Base-by-base conservation (phyloP, 2,113 vertebrate genomes). In the Tautogolabrus adspersus region DNA sequence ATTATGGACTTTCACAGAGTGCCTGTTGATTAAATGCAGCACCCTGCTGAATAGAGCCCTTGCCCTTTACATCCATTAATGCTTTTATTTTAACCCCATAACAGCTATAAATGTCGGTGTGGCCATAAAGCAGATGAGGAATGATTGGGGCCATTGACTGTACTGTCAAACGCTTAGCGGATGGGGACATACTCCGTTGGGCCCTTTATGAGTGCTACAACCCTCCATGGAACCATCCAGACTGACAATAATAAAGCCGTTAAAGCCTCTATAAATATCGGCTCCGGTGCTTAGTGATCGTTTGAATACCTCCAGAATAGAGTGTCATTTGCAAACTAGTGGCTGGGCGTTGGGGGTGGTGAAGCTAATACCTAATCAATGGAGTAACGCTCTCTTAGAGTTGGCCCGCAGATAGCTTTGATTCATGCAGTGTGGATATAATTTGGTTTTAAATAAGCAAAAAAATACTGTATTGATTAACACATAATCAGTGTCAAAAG, bases 181-280 rank as follows among this genome's bases (percentile, higher is more conserved):
- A 79, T 81, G 70, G 80, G 61, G 87, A 91, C 87, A 68, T 42
- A 90, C 87, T 86, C 85, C 26, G 71, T 77, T 37, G 63, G 84
- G 84, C 80, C 70, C 77, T 89, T 91, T 92, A 91, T 83, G 90
- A 85, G 82, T 18, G 61, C 82, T 83, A 78, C 81, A 84, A 84
- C 65, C 84, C 79, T 82, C 47, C 1, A 70, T 72, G 83, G 87
- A 90, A 83, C 81, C 75, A 77, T 87, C 85, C 81, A 56, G 79
- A 21, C 79, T 58, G 85, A 86, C 83, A 71, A 85, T 94, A 94
- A 94, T 94, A 89, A 94, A 91, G 80, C 91, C 66, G 88, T 94
- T 93, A 92, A 90, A 87, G 79, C 85, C 90, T 83, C 90, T 72
- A 91, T 94, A 93, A 95, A 94, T 93, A 94, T 91, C 79, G 85